Conservation (phyloP, 2,797 vertebrate species). For the Loris lydekkerianus region DNA sequence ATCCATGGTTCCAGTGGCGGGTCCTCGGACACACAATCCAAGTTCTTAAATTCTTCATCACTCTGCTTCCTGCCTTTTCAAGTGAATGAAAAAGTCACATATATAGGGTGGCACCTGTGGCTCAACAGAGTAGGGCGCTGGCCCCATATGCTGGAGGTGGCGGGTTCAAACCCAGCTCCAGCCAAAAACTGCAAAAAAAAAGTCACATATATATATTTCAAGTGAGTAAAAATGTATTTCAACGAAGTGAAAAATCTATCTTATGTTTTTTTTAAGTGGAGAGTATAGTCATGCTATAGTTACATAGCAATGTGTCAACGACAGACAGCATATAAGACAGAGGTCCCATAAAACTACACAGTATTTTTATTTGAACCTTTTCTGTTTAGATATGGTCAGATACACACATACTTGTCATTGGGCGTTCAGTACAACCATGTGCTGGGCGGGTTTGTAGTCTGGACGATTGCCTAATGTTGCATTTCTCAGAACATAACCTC, state of each 20-base stretch:
- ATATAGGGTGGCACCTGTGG: too few relatives aligned
- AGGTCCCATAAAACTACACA: not conserved
- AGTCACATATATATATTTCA: not conserved
- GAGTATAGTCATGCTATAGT: not conserved
- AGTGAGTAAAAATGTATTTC: not conserved
- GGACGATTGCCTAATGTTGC: not conserved
- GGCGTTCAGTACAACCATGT: not conserved
- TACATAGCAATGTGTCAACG: not conserved
- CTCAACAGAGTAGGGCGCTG: too few relatives aligned
- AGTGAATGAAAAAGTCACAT: not conserved
- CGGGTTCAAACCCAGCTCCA: too few relatives aligned
- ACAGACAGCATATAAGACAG: not conserved
- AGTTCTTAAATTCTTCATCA: not conserved
- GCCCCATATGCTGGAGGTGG: too few relatives aligned
- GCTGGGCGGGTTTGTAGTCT: not conserved
- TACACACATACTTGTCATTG: not conserved
- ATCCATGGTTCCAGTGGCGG: not conserved
- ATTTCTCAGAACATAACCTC: not conserved
- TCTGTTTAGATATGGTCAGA: not conserved
- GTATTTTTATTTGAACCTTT: not conserved
- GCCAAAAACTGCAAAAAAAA: too few relatives aligned
- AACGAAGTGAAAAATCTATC: not conserved
- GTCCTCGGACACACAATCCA: not conserved
- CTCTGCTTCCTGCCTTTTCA: not conserved
- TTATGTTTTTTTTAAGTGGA: not conserved